Evolutionary conservation across 2,797 vertebrate genomes (phyloP).

Genomic region (Numenius phaeopus): DNA sequence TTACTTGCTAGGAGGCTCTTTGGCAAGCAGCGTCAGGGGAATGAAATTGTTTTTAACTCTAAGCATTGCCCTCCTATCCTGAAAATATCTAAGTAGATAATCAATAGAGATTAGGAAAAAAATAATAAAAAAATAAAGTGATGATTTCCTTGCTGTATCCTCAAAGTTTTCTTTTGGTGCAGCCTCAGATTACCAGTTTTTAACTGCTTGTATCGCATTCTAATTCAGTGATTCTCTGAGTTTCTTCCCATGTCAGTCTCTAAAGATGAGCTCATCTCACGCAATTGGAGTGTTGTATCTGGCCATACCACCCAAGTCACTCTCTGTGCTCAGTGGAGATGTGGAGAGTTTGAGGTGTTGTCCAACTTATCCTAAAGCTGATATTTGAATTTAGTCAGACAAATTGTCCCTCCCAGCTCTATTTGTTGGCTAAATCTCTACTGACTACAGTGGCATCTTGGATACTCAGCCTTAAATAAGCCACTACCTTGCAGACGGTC

Average conservation of each 20-base stretch:
- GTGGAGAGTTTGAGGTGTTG: not conserved
- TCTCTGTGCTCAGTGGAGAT: not conserved
- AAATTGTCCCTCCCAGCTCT: not conserved
- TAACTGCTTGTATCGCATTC: not conserved
- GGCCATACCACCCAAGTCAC: not conserved
- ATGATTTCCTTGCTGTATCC: not conserved
- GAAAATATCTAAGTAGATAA: not conserved
- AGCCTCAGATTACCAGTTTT: not conserved
- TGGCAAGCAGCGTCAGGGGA: not conserved
- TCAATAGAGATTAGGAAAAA: not conserved
- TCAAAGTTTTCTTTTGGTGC: not conserved
- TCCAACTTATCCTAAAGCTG: not conserved
- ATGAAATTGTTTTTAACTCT: not conserved
- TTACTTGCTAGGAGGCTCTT: not conserved
- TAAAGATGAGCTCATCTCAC: not conserved
- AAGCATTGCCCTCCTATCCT: not conserved
- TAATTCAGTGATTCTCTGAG: not conserved
- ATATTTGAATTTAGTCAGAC: not conserved
- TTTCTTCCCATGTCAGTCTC: not conserved
- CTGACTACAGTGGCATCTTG: not conserved
- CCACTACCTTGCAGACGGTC: rapidly evolving
- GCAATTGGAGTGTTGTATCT: not conserved
- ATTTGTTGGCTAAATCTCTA: not conserved
- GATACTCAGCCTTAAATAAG: not conserved
- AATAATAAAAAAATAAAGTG: not conserved